phyloP scores from a whole-genome alignment of 2,797 vertebrate species.

The Clarias platycephalus region DNA sequence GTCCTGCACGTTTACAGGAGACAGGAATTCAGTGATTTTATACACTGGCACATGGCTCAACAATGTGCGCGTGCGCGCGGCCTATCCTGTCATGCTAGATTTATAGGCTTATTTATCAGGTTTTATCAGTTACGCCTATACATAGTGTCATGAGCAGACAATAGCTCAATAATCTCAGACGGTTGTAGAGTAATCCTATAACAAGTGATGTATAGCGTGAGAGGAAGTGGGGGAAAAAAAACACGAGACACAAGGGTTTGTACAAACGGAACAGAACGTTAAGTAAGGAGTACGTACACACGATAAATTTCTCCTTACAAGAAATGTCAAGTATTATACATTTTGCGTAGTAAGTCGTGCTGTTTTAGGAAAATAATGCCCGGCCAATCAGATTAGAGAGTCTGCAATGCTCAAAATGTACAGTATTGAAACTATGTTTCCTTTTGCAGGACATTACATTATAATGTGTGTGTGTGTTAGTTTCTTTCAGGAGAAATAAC shows the following conservation, averaged over 20 bases:
- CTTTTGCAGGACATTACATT: too few relatives aligned
- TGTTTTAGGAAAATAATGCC: not conserved
- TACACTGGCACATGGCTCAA: not conserved
- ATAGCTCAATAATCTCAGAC: not conserved
- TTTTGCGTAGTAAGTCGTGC: not conserved
- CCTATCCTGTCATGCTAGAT: not conserved
- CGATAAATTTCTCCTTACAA: not conserved
- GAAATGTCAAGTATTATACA: too few relatives aligned
- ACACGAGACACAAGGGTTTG: not conserved
- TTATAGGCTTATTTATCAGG: not conserved
- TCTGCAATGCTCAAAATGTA: too few relatives aligned
- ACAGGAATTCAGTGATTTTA: not conserved
- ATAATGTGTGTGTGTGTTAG: too few relatives aligned
- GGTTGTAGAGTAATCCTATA: not conserved
- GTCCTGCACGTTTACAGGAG: not conserved
- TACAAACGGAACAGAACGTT: not conserved
- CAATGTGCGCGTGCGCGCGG: not conserved
- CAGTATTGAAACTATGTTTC: too few relatives aligned
- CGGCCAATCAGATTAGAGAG: not conserved
- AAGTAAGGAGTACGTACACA: not conserved
- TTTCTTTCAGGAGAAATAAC: too few relatives aligned
- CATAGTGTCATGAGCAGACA: not conserved
- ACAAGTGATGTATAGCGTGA: not conserved
- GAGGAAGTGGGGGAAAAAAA: not conserved
- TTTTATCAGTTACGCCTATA: not conserved